Base-by-base conservation (phyloP, 2,113 vertebrate species). In the Dicerorhinus sumatrensis region DNA sequence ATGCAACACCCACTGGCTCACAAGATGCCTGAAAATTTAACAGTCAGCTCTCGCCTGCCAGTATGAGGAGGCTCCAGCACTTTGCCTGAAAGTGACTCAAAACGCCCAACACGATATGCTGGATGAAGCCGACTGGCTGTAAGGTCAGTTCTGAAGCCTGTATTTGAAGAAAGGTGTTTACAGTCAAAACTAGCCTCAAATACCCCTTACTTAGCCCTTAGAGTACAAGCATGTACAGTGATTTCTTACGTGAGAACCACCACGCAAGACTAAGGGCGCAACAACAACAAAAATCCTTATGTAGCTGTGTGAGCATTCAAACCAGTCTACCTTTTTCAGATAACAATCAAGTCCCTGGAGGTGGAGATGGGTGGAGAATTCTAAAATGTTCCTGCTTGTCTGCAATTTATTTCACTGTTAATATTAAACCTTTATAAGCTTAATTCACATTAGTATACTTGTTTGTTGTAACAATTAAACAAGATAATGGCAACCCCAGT, bases 291-390 rank as follows among this genome's bases (percentile, higher is more conserved):
- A 84, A 48, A 54, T 39, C 80, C 39, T n/a, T 27, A 31, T 3
- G 54, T 1, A 51, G 67, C 67, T 25, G 6, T 3, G 3, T 3
- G 9, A 77, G 62, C 81, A 62, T 62, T 81, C 85, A 42, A 88
- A 91, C 89, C 89, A 65, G 83, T 48, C 86, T 54, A 36, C 42
- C 77, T 63, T 39, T 63, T 13, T 23, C 86, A 23, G 89, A 88
- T 27, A 62, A 42, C 63, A 31, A 76, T 94, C 96, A 63, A 18
- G 70, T 75, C 54, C n/a, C n/a, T 21, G 80, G 33, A 69, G 79
- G 86, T 65, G 77, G 77, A 31, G 48, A 33, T 13, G 79, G 91
- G 96, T 39, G 51, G 89, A 42, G 69, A 79, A 69, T 29, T 60
- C 58, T 12, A 13, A 58, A 79, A 8, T 10, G 51, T 11, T 60